Evolutionary conservation across 2,113 vertebrate species (phyloP).

Genomic region (Clarias gariepinus): DNA sequence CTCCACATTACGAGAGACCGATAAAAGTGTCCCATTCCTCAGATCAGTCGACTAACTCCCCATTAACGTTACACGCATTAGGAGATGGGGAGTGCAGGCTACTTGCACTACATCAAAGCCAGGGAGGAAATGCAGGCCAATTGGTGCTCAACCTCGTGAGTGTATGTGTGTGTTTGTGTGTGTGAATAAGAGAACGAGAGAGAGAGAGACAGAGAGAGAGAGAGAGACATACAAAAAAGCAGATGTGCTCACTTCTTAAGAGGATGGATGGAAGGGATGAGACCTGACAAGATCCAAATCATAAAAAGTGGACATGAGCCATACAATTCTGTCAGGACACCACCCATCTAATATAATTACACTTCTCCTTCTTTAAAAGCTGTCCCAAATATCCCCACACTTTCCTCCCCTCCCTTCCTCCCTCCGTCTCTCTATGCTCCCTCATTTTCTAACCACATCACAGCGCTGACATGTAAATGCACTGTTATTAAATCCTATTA

Average conservation of each 20-base stretch:
- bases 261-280: constrained; percentile 54
- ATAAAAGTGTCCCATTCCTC: constrained; percentile 41
- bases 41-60: constrained; percentile 45
- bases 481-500: constrained; percentile 60
- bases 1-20: constrained; percentile 30
- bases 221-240: constrained; percentile 33
- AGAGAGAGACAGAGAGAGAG: neutral
- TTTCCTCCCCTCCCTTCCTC: constrained; percentile 30
- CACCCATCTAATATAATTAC: constrained; percentile 54
- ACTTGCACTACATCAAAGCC: constrained; percentile 52
- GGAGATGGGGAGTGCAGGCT: constrained; percentile 40
- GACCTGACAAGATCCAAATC: constrained; percentile 56
- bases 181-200: neutral
- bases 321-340: constrained; percentile 40
- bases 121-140: constrained; percentile 49
- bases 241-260: constrained; percentile 50
- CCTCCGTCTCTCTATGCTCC: constrained; percentile 18
- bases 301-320: constrained; percentile 50
- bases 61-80: constrained; percentile 55
- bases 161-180: neutral
- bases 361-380: constrained; percentile 40
- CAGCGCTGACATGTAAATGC: constrained; percentile 58
- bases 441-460: constrained; percentile 47
- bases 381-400: constrained; percentile 44
- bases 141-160: constrained; percentile 40